Percentiles rank a stretch among this genome's conserved stretches.
These are phyloP conservation scores for Notiomystis cincta DNA, from an alignment of 2,113 vertebrate genomes.

Conservation along the genomic window DNA sequence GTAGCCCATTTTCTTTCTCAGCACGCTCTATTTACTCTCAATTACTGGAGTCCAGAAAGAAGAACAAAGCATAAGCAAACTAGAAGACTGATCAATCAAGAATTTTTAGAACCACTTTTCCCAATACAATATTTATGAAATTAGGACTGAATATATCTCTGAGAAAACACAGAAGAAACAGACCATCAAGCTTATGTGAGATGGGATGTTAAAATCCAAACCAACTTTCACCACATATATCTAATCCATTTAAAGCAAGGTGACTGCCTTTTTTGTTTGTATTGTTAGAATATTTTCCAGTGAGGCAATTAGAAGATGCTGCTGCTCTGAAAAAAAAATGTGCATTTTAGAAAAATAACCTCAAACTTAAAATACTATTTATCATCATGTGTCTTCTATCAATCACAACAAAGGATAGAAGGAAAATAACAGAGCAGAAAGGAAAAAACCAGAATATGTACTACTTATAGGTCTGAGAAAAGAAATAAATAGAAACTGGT, in stretches of 20 bases:
- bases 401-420: too few relatives aligned
- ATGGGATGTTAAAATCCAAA: background rate
- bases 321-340: background rate
- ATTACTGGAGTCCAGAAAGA: background rate
- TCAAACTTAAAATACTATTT: background rate
- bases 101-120: background rate
- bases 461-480: background rate
- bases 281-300: background rate
- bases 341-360: background rate
- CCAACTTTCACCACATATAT: background rate
- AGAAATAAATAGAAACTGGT: background rate
- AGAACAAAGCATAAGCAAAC: background rate
- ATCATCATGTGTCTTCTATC: background rate
- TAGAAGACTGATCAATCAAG: background rate
- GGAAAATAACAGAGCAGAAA: too few relatives aligned
- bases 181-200: background rate
- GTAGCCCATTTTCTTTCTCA: background rate
- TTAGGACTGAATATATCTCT: background rate
- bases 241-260: background rate
- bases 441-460: background rate
- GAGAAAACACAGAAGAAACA: background rate
- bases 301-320: background rate
- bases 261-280: background rate
- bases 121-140: background rate
- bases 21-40: background rate